Evolutionary conservation across 92 coral and sea anemone species (phyloP).

Genomic region (Porites divaricata): DNA sequence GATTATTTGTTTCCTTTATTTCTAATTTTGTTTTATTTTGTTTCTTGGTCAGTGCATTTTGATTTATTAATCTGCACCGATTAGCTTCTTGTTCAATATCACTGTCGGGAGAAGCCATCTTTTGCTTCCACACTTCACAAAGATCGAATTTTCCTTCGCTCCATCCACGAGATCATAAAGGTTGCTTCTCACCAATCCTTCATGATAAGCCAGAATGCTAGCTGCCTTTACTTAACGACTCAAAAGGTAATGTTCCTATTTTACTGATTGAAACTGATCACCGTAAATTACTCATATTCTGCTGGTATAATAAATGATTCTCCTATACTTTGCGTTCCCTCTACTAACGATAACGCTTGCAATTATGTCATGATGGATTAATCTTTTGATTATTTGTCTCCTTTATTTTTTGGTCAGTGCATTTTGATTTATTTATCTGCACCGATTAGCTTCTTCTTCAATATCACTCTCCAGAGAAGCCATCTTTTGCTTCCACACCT

Average conservation of each 20-base stretch:
- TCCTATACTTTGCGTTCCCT: too few species aligned
- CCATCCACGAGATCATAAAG: conserved; percentile 20
- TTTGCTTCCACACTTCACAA: conserved; percentile 17
- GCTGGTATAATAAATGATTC: too few species aligned
- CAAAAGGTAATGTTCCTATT: too few species aligned
- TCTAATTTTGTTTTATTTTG: too few species aligned
- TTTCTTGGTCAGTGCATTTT: too few species aligned
- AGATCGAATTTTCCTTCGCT: conserved; percentile 5
- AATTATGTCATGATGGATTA: too few species aligned
- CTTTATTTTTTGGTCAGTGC: too few species aligned
- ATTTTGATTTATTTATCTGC: not conserved
- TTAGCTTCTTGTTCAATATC: conserved; percentile 1
- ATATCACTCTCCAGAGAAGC: conserved; percentile 6
- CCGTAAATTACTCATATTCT: too few species aligned
- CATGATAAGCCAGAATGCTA: conserved; percentile 5
- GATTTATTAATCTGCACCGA: not conserved
- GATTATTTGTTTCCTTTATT: too few species aligned
- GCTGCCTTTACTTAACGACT: not conserved
- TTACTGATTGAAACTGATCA: too few species aligned
- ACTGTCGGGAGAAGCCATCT: not conserved
- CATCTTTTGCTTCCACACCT: conserved; percentile 18
- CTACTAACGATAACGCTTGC: too few species aligned
- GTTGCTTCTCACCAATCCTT: not conserved
- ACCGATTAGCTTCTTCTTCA: not conserved
- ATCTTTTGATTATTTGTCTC: too few species aligned